Base-by-base conservation (phyloP, 2,888 invertebrate species). In the Noctua fimbriata region DNA sequence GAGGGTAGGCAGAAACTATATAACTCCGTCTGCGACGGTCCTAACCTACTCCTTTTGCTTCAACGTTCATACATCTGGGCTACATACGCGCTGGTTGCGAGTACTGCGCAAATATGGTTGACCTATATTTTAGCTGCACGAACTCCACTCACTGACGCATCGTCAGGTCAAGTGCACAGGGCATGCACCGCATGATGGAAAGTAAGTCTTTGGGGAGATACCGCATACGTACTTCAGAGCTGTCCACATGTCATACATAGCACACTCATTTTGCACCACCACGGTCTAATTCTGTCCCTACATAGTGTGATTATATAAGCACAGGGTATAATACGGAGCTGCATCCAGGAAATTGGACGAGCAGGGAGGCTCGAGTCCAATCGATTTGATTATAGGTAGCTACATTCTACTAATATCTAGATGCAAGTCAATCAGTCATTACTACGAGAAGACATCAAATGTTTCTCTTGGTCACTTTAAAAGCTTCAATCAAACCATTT, bases 311-410 rank as follows among this genome's bases (percentile, higher is more conserved):
- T 32, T 55, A 63, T 44, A 74, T n/a, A 52, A 65, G 14, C n/a
- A 5, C 32, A 55, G 41, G 12, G 18, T 41, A 16, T 52, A 65
- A 69, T 69, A 69, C 32, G 32, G n/a, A 65, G 28, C 41, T 21
- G 6, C 41, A 49, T 66, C 47, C 67, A 52, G 60, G 67, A 82
- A 81, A 81, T 76, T 81, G 76, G 14, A 58, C 58, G 49, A 49
- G 28, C 49, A 52, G 49, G 36, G 21, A 24, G 18, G 2, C 5
- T 52, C 5, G n/a, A 44, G 21, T 36, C 9, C 32, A 67, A 44
- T 67, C n/a, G 12, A 55, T 67, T 66, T 78, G 12, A 44, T 24
- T 47, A 32, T 16, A 18, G 2, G 12, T 21, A 24, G 41, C 6
- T 60, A 63, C 32, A 21, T 63, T 9, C 32, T 9, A 32, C 63